Conservation (phyloP, 2,113 vertebrate species). For the Platysteira castanea region DNA sequence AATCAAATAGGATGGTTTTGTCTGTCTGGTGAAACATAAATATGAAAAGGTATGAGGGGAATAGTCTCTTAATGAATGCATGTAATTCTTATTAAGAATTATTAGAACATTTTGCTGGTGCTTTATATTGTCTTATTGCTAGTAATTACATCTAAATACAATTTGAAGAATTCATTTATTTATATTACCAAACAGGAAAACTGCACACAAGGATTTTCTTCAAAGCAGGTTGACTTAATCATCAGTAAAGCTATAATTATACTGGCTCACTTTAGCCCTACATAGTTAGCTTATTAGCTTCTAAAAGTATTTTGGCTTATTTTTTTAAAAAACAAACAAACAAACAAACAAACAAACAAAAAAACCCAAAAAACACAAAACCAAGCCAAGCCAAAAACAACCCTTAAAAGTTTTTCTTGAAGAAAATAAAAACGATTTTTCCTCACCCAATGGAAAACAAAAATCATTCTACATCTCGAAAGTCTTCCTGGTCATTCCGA, state of each 20-base stretch:
- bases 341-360: no score
- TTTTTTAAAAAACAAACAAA: neutral
- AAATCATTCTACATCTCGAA: fast-evolving
- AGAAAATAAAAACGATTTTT: neutral
- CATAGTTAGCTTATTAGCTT: neutral
- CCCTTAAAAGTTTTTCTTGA: neutral
- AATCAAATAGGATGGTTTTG: neutral
- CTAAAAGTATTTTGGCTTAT: neutral
- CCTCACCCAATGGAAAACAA: neutral
- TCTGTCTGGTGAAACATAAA: neutral
- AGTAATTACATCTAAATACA: neutral
- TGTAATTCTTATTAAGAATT: neutral
- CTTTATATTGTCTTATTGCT: neutral
- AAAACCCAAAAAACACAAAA: no score
- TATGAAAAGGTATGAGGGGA: neutral
- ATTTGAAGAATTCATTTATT: neutral
- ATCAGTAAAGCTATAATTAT: neutral
- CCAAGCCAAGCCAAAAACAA: neutral
- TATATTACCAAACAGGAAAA: neutral
- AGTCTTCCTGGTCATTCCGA: neutral
- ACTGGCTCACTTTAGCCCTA: neutral
- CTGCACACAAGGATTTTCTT: neutral
- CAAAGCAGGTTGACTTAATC: neutral
- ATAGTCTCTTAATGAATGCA: neutral
- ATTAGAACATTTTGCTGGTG: neutral